Percentiles rank a stretch among this genome's conserved stretches.
Evolutionary conservation across 2,888 invertebrate species (phyloP).

Genomic region (Sclerodermus sp.): DNA sequence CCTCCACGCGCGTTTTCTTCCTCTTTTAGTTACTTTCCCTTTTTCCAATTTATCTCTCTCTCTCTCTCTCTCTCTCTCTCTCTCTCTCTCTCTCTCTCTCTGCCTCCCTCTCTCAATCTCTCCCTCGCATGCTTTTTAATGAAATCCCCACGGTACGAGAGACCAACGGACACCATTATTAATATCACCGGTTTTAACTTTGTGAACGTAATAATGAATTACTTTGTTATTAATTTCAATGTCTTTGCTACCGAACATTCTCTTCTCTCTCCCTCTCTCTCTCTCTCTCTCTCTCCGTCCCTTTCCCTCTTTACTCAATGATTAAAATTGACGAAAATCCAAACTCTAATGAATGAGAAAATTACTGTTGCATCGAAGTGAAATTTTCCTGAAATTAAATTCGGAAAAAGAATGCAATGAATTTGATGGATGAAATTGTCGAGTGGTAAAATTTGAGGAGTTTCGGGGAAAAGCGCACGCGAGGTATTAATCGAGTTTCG

Average conservation of each 20-base stretch:
- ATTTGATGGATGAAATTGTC: too few relatives aligned
- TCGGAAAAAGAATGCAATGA: too few relatives aligned
- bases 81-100: slow-evolving; percentile 20
- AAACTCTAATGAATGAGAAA: too few relatives aligned
- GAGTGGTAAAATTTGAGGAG: too few relatives aligned
- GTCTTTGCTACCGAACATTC: slow-evolving; percentile 12
- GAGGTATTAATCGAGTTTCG: too few relatives aligned
- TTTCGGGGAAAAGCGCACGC: too few relatives aligned
- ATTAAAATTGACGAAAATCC: too few relatives aligned
- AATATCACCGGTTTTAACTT: slow-evolving; percentile 53
- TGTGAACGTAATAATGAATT: slow-evolving; percentile 51
- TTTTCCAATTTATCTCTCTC: not conserved
- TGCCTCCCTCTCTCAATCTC: slow-evolving; percentile 7
- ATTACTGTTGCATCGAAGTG: too few relatives aligned
- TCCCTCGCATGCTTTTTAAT: slow-evolving; percentile 38
- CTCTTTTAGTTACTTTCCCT: not conserved
- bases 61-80: slow-evolving; percentile 15
- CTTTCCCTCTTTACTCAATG: not conserved
- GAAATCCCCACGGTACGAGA: slow-evolving; percentile 44
- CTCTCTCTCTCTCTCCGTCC: not conserved
- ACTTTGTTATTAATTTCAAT: slow-evolving; percentile 54
- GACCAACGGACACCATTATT: slow-evolving; percentile 50
- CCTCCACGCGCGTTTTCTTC: not conserved
- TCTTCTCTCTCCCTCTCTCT: not conserved
- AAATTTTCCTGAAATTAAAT: too few relatives aligned